Percentiles rank a stretch among this genome's conserved stretches.
Evolutionary conservation across 2,888 invertebrate genomes (phyloP).

Genomic region (Rhagonycha lutea): DNA sequence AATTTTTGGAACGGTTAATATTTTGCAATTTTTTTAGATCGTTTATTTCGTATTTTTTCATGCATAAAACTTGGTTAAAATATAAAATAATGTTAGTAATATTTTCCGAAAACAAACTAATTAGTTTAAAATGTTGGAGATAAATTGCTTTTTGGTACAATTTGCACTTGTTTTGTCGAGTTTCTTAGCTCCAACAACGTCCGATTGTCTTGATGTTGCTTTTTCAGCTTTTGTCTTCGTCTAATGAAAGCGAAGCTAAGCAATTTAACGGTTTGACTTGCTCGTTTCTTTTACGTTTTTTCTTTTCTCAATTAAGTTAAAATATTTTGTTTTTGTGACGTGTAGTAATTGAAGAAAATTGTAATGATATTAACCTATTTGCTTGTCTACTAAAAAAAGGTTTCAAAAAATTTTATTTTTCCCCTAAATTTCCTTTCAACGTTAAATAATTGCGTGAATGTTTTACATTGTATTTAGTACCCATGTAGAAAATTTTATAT

Average conservation of each 20-base stretch:
- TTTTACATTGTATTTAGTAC: not conserved
- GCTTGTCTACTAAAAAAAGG: not conserved
- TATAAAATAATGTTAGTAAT: not conserved
- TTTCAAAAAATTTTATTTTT: not conserved
- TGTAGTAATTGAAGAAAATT: slow-evolving; percentile 20
- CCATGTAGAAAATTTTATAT: not conserved
- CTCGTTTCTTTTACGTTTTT: slow-evolving; percentile 16
- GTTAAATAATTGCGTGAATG: not conserved
- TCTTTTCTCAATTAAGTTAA: slow-evolving; percentile 24
- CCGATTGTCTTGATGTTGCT: slow-evolving; percentile 18
- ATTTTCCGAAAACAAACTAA: not conserved
- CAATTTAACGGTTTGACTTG: slow-evolving; percentile 25
- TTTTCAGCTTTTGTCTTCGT: slow-evolving; percentile 18
- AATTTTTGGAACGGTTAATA: not conserved
- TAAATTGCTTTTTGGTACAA: slow-evolving; percentile 22
- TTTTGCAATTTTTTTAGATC: not conserved
- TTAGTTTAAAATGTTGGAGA: slow-evolving; percentile 3
- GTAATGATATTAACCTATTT: slow-evolving; percentile 14
- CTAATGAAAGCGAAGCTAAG: slow-evolving; percentile 23
- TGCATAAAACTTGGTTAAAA: not conserved
- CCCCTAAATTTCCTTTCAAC: not conserved
- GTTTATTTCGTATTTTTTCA: not conserved
- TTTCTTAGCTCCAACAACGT: slow-evolving; percentile 9
- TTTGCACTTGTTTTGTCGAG: slow-evolving; percentile 16
- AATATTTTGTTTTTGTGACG: slow-evolving; percentile 26